These are phyloP conservation scores for Maniola jurtina DNA, from an alignment of 1,140 invertebrate genomes.

Conservation along the genomic window DNA sequence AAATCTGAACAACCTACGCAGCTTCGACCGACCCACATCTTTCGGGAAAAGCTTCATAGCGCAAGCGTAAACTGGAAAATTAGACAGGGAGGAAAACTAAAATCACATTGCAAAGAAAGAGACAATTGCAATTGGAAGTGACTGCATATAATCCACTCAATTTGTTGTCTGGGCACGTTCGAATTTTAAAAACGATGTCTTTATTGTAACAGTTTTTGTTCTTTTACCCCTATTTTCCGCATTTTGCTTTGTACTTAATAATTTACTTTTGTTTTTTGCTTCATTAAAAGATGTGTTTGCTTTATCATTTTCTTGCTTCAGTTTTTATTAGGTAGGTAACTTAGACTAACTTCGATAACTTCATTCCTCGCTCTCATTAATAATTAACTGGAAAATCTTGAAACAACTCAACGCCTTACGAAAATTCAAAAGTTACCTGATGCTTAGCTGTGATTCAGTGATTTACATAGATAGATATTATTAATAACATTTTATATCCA, in stretches of 20 bases:
- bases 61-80: constrained; percentile 64
- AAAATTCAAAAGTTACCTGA: no score
- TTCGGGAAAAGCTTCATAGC: constrained; percentile 58
- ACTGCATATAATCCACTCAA: constrained; percentile 66
- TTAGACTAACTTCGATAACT: no score
- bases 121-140: constrained; percentile 43
- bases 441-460: no score
- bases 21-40: constrained; percentile 61
- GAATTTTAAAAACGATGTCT: constrained; percentile 51
- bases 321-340: background rate
- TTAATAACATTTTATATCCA: no score
- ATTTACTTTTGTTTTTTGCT: background rate
- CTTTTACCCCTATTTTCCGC: background rate
- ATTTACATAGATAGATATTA: no score
- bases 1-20: constrained; percentile 45
- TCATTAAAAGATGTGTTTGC: background rate
- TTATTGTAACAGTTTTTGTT: constrained; percentile 20
- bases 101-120: constrained; percentile 36
- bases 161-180: constrained; percentile 69
- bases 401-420: no score
- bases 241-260: constrained; percentile 1
- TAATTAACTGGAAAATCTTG: no score
- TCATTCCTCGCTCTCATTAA: no score
- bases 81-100: constrained; percentile 40
- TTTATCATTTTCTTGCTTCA: background rate